A percentile compares a stretch with the other conserved stretches of the same genome.
Evolutionary conservation across 2,888 invertebrate species (phyloP).

Genomic region (Slavum lentiscoides): DNA sequence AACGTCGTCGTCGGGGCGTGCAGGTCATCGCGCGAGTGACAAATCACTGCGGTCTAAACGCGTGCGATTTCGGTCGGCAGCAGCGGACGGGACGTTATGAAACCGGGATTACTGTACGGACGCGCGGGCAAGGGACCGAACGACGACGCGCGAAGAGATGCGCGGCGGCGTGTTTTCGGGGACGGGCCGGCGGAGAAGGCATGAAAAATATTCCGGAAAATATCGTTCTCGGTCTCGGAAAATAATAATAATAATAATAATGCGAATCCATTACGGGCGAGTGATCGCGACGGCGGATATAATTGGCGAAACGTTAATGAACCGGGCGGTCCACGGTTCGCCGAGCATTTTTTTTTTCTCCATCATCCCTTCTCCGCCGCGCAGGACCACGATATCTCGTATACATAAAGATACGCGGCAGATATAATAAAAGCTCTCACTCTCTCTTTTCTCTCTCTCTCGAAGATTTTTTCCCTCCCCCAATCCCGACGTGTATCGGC

Average conservation of each 20-base stretch:
- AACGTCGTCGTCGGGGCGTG: too few relatives aligned
- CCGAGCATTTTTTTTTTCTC: conserved; percentile 34
- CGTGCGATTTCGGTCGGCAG: too few relatives aligned
- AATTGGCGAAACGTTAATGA: conserved; percentile 54
- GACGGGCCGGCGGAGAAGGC: neutral
- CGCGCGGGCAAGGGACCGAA: too few relatives aligned
- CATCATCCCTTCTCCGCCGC: neutral
- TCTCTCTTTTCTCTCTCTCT: neutral
- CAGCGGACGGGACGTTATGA: too few relatives aligned
- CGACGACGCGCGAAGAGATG: too few relatives aligned
- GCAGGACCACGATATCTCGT: neutral
- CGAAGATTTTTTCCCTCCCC: neutral
- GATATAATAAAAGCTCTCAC: conserved; percentile 36
- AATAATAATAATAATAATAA: conserved; percentile 51
- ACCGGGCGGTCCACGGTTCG: conserved; percentile 43
- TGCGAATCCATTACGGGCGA: conserved; percentile 51
- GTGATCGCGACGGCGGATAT: conserved; percentile 49
- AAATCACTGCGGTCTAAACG: too few relatives aligned
- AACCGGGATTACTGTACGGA: neutral
- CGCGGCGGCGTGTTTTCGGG: too few relatives aligned
- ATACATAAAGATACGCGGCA: neutral
- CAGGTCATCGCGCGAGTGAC: too few relatives aligned
- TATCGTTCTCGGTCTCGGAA: conserved; percentile 40
- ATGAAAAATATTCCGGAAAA: conserved; percentile 53
- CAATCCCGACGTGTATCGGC: neutral